Base-by-base conservation (phyloP, 92 coral and sea anemone genomes). In the Scolanthus callimorphus region DNA sequence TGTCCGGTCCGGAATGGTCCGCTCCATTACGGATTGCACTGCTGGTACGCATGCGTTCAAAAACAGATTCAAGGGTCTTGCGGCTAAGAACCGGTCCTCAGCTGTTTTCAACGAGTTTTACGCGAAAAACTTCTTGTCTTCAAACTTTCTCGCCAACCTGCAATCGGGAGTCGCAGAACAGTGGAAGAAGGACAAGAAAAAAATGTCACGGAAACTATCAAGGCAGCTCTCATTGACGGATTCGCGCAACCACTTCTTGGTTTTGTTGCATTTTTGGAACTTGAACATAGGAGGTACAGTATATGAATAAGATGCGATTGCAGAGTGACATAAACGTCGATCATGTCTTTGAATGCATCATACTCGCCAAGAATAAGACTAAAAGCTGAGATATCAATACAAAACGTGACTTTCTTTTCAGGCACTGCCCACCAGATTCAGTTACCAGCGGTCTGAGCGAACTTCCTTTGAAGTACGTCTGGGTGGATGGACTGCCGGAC, bases 1-100 rank as follows among this genome's bases (percentile, higher is more conserved):
- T 29, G 97, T 90, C n/a, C 64, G 51, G 17, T 59, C 74, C 12
- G 97, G 97, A 20, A 81, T 85, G 97, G 83, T 90, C 13, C 97
- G 97, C 20, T 77, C 97, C 25, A 73, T 46, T 10, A 51, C 68
- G 19, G 92, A 86, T 65, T 90, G 97, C 29, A 49, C 57, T 27
- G 75, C 97, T 25, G 92, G 97, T 3, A 74, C 77, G 2, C 70
- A 81, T 51, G 97, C 97, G 6, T 63, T 90, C 34, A 90, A 82
- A 58, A 85, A 85, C 57, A 57, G 57, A 1, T 90, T 70, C 73
- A 74, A 61, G 25, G 62, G 77, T 2, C 65, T 81, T 21, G 59
- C 84, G 6, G 49, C 57, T 25, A 78, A 82, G 57, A 75, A 75
- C 55, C 52, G 59, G 19, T 46, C 95, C 4, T 46, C 76, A 25